Base-by-base conservation (phyloP, 2,888 invertebrate species). In the Drosophila recens region DNA sequence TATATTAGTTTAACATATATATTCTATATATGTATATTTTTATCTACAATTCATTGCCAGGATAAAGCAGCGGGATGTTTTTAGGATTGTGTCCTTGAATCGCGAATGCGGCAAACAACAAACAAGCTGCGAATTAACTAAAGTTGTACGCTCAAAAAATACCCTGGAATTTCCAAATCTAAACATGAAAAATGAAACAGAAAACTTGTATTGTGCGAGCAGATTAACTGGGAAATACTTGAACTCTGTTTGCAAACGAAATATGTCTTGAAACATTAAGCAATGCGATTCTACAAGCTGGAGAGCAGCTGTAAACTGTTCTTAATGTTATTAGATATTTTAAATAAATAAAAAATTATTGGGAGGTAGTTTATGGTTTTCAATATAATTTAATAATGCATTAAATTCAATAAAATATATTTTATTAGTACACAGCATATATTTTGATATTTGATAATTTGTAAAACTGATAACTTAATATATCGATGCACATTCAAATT, bases 51-150 rank as follows among this genome's bases (percentile, higher is more conserved):
- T 23, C 15, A 48, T 23, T 54, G 53, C 27, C 54, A 8, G 15
- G 20, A 65, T 38, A 52, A 33, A 42, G 42, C 49, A 15, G 27
- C 30, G 15, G 43, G 51, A 42, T 33, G 10, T 15, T 36, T 34
- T 45, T 11, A 61, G 49, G 34, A 45, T 17, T 56, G 15, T 59
- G 75, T 42, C 75, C 75, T 75, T 75, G 72, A 75, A 64, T n/a
- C 52, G 49, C 63, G 52, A 43, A 56, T 59, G 40, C 27, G 45
- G 45, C 38, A 34, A 42, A 45, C 23, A 40, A 40, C 45, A 53
- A 27, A 51, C 10, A 38, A 38, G 58, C 42, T 42, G 30, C 3
- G 5, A 30, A 13, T n/a, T 0, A 49, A 45, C 8, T 5, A 1
- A 17, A 9, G 8, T 46, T 11, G 13, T 59, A 3, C 3, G 36